Evolutionary conservation across 2,797 vertebrate species (phyloP).

Genomic region (Odontamblyopus rebecca): DNA sequence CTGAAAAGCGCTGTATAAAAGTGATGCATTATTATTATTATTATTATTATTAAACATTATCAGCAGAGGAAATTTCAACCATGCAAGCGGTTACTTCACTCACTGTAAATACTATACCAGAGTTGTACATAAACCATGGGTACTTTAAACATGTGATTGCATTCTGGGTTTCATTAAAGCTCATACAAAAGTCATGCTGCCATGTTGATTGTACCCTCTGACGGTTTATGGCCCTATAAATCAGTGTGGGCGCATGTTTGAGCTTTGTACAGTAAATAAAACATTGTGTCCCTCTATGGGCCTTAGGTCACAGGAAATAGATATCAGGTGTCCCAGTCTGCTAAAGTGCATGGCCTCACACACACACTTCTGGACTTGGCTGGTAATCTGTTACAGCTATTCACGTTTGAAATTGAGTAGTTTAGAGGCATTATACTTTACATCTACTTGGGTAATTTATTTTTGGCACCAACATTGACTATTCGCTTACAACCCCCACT

Average conservation of each 20-base stretch:
- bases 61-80: not conserved
- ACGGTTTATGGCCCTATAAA: slow-evolving; percentile 22
- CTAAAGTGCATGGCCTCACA: slow-evolving; percentile 20
- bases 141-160: slow-evolving; percentile 13
- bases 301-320: slow-evolving; percentile 15
- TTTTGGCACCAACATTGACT: too few species aligned
- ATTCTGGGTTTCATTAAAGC: slow-evolving; percentile 5
- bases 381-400: not conserved
- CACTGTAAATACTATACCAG: not conserved
- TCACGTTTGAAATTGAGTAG: not conserved
- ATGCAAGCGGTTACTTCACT: not conserved
- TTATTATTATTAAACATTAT: too few species aligned
- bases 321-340: slow-evolving; percentile 18
- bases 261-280: slow-evolving; percentile 19
- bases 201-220: slow-evolving; percentile 18
- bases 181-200: not conserved
- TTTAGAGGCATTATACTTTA: too few species aligned
- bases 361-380: slow-evolving; percentile 5
- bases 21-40: too few species aligned
- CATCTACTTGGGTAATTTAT: too few species aligned
- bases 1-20: too few species aligned
- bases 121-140: not conserved
- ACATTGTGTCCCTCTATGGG: slow-evolving; percentile 5
- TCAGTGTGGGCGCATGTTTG: slow-evolving; percentile 5
- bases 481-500: not conserved